Percentiles rank a stretch among this genome's conserved stretches.
Evolutionary conservation across 2,113 vertebrate genomes (phyloP).

Genomic region (Barbus barbus): DNA sequence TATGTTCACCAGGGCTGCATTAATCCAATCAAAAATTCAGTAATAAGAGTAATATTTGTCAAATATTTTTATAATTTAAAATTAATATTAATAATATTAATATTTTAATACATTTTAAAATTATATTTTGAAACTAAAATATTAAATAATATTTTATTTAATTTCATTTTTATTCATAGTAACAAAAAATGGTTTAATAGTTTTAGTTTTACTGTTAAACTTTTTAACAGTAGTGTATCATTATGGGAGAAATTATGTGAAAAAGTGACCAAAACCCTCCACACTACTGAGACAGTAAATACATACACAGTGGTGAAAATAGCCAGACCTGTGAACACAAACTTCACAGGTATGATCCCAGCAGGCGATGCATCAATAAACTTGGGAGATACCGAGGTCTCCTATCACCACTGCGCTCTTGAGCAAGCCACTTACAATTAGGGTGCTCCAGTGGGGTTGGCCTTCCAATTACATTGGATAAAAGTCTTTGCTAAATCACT

Average conservation of each 20-base stretch:
- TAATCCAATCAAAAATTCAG: too few species aligned
- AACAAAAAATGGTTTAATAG: too few species aligned
- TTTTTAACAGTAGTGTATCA: too few species aligned
- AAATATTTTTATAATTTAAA: too few species aligned
- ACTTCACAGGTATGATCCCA: constrained; percentile 14
- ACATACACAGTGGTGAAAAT: not conserved
- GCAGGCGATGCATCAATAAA: not conserved
- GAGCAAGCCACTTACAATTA: not conserved
- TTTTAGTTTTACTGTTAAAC: too few species aligned
- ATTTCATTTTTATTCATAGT: too few species aligned
- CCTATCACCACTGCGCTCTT: not conserved
- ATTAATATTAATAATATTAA: too few species aligned
- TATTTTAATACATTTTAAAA: too few species aligned
- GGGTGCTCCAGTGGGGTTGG: not conserved
- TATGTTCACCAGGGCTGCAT: too few species aligned
- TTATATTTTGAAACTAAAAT: too few species aligned
- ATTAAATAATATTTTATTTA: too few species aligned
- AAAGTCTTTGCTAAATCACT: not conserved
- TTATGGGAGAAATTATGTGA: not conserved
- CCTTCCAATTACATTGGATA: constrained; percentile 4
- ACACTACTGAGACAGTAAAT: not conserved
- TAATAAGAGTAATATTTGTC: too few species aligned
- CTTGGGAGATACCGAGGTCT: not conserved
- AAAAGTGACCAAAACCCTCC: not conserved
- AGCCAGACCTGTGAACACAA: not conserved